phyloP scores from a whole-genome alignment of 2,113 vertebrate species.

The Pseudopodoces humilis region DNA sequence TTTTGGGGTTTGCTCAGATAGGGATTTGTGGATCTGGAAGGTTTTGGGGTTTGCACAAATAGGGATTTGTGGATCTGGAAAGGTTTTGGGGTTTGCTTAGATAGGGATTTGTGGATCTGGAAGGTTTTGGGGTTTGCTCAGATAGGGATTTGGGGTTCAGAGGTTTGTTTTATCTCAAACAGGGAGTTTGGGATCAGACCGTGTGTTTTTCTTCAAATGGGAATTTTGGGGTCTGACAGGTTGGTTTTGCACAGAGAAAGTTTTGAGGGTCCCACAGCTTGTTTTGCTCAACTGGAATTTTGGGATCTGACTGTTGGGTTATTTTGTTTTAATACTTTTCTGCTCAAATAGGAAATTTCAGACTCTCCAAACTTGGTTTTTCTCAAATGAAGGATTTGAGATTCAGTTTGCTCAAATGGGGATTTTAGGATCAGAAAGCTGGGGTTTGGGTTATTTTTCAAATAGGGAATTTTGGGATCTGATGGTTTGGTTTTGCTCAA shows the following conservation, averaged over 20 bases:
- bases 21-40: fast-evolving
- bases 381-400: neutral
- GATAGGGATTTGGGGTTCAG: neutral
- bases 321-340: neutral
- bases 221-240: neutral
- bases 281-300: neutral
- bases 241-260: neutral
- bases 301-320: neutral
- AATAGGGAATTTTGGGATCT: neutral
- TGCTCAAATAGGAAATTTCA: neutral
- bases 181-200: fast-evolving
- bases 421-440: neutral
- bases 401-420: neutral
- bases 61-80: too few species aligned
- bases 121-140: neutral
- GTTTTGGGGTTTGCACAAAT: neutral
- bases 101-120: fast-evolving
- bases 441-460: neutral
- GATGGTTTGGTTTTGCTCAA: neutral
- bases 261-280: neutral
- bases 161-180: neutral
- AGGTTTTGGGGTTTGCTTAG: neutral
- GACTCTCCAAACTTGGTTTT: neutral
- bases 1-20: neutral
- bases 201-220: fast-evolving